Conservation (phyloP, 2,888 invertebrate species). For the Stenchaetothrips biformis region DNA sequence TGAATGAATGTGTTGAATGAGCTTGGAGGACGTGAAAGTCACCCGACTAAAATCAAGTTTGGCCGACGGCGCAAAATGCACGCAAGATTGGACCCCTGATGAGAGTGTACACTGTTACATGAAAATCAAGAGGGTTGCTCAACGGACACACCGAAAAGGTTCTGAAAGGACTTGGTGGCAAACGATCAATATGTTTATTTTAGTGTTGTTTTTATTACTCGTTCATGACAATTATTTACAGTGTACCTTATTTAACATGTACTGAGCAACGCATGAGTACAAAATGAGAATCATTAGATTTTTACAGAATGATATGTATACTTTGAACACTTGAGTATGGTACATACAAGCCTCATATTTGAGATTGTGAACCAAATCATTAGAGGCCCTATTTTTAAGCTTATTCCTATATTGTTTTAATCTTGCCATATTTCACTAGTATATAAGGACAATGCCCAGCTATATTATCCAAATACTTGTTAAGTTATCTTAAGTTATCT, state of each 20-base stretch:
- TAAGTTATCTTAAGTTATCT: too few relatives aligned
- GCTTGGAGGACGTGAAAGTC: background rate
- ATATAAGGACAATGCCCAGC: too few relatives aligned
- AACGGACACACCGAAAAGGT: background rate
- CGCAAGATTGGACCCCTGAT: slow-evolving; percentile 18
- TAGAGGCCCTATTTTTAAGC: too few relatives aligned
- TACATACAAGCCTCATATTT: background rate
- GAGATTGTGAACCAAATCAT: background rate
- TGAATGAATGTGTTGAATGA: slow-evolving; percentile 16
- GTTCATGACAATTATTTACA: background rate
- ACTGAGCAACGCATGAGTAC: slow-evolving; percentile 14
- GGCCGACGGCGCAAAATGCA: slow-evolving; percentile 17
- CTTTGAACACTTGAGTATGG: too few relatives aligned
- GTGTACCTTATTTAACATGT: background rate
- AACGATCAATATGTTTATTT: background rate
- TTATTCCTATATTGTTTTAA: too few relatives aligned
- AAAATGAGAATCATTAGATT: slow-evolving; percentile 1
- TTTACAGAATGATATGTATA: background rate
- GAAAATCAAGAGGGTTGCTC: background rate
- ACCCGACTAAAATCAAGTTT: background rate
- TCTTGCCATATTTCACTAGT: too few relatives aligned
- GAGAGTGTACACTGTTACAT: background rate
- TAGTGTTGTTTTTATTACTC: background rate
- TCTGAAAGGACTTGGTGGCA: background rate
- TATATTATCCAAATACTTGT: too few relatives aligned